phyloP scores from a whole-genome alignment of 2,888 invertebrate species.

The Sussaba pulchella region DNA sequence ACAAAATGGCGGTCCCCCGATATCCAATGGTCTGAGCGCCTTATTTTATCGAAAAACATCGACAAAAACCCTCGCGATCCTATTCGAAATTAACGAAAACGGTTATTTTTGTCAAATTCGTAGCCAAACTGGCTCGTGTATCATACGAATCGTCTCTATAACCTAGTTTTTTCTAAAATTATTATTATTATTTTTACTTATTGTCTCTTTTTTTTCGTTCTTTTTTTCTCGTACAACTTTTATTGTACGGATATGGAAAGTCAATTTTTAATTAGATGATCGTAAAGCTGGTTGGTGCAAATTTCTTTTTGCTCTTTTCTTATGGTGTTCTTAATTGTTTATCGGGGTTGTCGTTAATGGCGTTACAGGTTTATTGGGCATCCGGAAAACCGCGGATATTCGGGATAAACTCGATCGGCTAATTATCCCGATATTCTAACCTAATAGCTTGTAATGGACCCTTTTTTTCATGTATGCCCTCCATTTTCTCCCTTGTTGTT shows the following conservation, averaged over 20 bases:
- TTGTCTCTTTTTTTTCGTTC: too few species aligned
- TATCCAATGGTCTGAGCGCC: conserved; percentile 79
- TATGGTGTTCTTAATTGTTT: conserved; percentile 28
- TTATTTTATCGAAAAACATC: conserved; percentile 76
- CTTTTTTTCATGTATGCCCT: too few species aligned
- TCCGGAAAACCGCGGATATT: background rate
- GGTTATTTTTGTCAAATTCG: conserved; percentile 60
- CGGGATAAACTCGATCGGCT: conserved; percentile 39
- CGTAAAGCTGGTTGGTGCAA: conserved; percentile 69
- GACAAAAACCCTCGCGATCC: conserved; percentile 61
- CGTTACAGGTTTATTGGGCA: background rate
- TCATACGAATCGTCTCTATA: conserved; percentile 72
- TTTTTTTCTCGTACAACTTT: conserved; percentile 7
- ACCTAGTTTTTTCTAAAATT: conserved; percentile 78
- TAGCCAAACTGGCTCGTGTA: conserved; percentile 34
- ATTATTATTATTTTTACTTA: conserved; percentile 21
- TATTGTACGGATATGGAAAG: conserved; percentile 66
- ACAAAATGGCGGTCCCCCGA: conserved; percentile 85
- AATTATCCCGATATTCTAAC: conserved; percentile 75
- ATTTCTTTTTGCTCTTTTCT: conserved; percentile 50
- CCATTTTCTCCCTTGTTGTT: conserved; percentile 74
- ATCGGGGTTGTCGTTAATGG: background rate
- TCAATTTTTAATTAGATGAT: conserved; percentile 77
- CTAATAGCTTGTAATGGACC: conserved; percentile 75
- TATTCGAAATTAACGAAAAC: conserved; percentile 42